These are phyloP conservation scores for Coreoperca whiteheadi DNA, from an alignment of 2,113 vertebrate genomes.

Conservation along the genomic window DNA sequence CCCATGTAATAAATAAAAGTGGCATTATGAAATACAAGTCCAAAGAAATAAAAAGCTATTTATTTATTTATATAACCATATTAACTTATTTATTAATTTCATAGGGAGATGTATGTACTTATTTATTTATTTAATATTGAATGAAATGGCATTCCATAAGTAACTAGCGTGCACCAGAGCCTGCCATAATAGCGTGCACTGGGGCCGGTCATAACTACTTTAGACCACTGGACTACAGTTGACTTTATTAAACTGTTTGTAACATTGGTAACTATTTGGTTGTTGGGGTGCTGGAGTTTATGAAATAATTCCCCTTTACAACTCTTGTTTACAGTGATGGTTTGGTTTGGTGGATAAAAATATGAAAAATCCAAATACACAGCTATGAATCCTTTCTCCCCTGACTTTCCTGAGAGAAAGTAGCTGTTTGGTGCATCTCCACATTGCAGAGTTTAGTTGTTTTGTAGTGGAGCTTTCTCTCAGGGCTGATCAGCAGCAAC, in stretches of 20 bases:
- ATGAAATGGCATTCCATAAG: too few relatives aligned
- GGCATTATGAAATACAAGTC: too few relatives aligned
- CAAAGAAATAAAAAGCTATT: too few relatives aligned
- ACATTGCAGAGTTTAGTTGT: slow-evolving; percentile 62
- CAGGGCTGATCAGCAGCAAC: slow-evolving; percentile 43
- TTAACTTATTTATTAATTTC: too few relatives aligned
- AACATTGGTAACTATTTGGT: neutral
- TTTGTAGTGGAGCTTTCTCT: slow-evolving; percentile 53
- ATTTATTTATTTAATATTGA: too few relatives aligned
- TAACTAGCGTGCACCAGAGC: too few relatives aligned
- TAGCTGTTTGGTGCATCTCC: slow-evolving; percentile 12
- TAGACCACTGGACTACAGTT: neutral
- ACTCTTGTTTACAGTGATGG: neutral
- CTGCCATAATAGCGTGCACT: too few relatives aligned
- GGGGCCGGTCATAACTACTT: too few relatives aligned
- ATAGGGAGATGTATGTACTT: too few relatives aligned
- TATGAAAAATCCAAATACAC: neutral
- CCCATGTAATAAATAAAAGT: too few relatives aligned
- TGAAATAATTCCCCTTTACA: neutral
- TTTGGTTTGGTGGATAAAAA: neutral
- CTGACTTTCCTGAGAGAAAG: slow-evolving; percentile 6
- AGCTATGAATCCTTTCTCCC: neutral
- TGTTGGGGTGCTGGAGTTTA: neutral
- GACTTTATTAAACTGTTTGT: neutral
- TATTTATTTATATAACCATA: too few relatives aligned